phyloP scores from a whole-genome alignment of 2,797 vertebrate genomes.

The Salarias fasciatus region DNA sequence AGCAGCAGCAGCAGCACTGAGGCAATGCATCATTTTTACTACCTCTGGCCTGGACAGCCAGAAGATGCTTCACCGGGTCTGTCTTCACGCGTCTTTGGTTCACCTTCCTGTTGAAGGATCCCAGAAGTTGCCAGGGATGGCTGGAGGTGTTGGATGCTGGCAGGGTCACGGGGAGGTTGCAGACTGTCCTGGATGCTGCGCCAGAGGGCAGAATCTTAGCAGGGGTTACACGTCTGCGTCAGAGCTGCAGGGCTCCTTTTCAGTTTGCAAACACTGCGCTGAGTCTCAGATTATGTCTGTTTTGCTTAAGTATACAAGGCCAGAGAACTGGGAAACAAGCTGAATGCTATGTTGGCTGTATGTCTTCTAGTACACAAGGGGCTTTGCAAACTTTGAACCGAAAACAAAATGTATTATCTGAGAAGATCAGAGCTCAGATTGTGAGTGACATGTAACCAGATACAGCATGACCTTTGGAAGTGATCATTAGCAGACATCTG shows the following conservation, averaged over 20 bases:
- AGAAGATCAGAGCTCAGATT: conserved; percentile 5
- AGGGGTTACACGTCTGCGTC: conserved; percentile 28
- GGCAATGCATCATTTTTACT: conserved; percentile 56
- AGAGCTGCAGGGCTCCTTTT: not conserved
- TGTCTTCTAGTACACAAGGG: not conserved
- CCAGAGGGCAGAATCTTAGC: conserved; percentile 45
- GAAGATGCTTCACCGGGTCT: conserved; percentile 38
- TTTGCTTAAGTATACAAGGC: not conserved
- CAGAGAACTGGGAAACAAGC: not conserved
- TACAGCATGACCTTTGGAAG: conserved; percentile 17
- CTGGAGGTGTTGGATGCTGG: conserved; percentile 19
- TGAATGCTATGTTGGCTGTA: not conserved
- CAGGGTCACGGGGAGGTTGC: conserved; percentile 59
- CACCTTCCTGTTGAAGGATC: too few relatives aligned
- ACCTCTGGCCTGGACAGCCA: conserved; percentile 17
- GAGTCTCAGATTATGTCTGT: conserved; percentile 5
- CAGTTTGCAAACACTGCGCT: not conserved
- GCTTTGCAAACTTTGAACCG: conserved; percentile 1
- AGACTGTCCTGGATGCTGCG: conserved; percentile 51
- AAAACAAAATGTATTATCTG: not conserved
- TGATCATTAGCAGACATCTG: conserved; percentile 22
- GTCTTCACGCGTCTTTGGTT: conserved; percentile 42
- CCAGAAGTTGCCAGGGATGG: conserved; percentile 10
- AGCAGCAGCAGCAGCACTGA: conserved; percentile 64
- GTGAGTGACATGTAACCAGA: conserved; percentile 1